Evolutionary conservation across 2,113 vertebrate genomes (phyloP).

Genomic region (Danio rerio): GRCz12tu NC_133193.1:30654001-30654500

Average conservation of each 20-base stretch:
- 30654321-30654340: not conserved
- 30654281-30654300: not conserved
- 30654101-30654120: no score
- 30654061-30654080: no score
- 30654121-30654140: no score
- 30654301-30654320: not conserved
- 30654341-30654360: no score
- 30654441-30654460: not conserved
- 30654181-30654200: no score
- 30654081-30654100: no score
- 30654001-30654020: no score
- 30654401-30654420: not conserved
- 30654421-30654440: not conserved
- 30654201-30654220: not conserved
- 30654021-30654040: no score
- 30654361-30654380: not conserved
- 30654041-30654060: no score
- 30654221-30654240: not conserved
- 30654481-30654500: constrained; percentile 70
- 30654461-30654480: not conserved
- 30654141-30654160: no score
- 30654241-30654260: not conserved
- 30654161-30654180: no score
- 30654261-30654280: not conserved
- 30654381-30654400: not conserved